Conservation (phyloP, 1,140 invertebrate species). For the Drosophila virilis region DNA sequence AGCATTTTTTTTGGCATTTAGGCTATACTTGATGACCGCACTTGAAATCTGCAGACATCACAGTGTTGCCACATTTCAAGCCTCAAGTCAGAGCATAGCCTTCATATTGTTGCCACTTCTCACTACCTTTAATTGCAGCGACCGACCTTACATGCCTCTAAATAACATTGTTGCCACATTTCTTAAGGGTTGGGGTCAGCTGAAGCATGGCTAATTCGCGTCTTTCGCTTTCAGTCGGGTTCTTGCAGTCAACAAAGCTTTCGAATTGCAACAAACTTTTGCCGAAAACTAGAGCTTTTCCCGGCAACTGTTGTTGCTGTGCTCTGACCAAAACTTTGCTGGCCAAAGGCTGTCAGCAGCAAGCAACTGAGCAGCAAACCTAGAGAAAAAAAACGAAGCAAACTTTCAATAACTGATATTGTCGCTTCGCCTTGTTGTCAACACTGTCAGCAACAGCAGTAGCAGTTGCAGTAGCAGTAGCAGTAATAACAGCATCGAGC, state of each 20-base stretch:
- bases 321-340: constrained; percentile 12
- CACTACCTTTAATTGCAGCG: no score
- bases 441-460: constrained; percentile 26
- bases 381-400: background rate
- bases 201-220: constrained; percentile 35
- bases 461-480: background rate
- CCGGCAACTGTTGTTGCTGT: background rate
- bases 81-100: no score
- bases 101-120: background rate
- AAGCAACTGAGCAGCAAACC: constrained; percentile 40
- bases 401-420: constrained; percentile 74
- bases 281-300: constrained; percentile 16
- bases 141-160: no score
- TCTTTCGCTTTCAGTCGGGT: constrained; percentile 25
- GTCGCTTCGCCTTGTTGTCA: constrained; percentile 35
- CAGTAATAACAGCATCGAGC: constrained; percentile 17
- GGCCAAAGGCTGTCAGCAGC: constrained; percentile 36
- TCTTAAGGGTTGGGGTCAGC: background rate
- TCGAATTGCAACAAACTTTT: constrained; percentile 25
- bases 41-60: no score
- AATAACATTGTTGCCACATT: constrained; percentile 11
- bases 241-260: constrained; percentile 13
- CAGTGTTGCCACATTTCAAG: no score
- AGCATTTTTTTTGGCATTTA: background rate
- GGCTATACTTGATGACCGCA: no score